Conservation (phyloP, 2,888 invertebrate genomes). For the Cybosia mesomella region DNA sequence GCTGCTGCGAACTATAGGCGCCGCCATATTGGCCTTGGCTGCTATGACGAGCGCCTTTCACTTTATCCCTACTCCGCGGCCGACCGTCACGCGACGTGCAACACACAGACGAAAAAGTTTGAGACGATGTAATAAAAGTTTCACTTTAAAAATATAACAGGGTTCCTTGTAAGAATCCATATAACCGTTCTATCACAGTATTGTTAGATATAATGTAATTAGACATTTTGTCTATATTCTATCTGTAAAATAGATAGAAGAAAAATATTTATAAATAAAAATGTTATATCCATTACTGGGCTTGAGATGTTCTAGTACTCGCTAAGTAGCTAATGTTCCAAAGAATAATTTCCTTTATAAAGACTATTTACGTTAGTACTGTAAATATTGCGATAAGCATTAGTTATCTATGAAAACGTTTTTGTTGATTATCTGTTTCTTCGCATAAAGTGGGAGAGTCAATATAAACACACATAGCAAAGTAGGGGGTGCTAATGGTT, state of each 20-base stretch:
- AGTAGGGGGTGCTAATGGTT: too few relatives aligned
- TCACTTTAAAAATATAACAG: conserved; percentile 62
- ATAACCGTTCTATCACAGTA: conserved; percentile 41
- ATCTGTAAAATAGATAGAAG: conserved; percentile 47
- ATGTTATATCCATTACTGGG: conserved; percentile 48
- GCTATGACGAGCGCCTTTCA: too few relatives aligned
- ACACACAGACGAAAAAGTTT: too few relatives aligned
- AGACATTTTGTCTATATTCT: conserved; percentile 47
- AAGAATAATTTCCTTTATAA: conserved; percentile 24
- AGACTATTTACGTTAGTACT: conserved; percentile 41
- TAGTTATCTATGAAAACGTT: conserved; percentile 35
- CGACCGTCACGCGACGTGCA: too few relatives aligned
- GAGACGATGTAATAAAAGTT: too few relatives aligned
- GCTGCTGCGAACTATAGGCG: too few relatives aligned
- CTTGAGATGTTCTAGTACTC: conserved; percentile 53
- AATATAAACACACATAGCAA: conserved; percentile 24
- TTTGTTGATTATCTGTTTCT: conserved; percentile 31
- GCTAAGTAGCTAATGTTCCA: conserved; percentile 35
- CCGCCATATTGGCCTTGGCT: too few relatives aligned
- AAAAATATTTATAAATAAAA: conserved; percentile 41
- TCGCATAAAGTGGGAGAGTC: conserved; percentile 28
- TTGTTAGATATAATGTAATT: conserved; percentile 39
- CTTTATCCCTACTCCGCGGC: too few relatives aligned
- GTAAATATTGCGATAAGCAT: conserved; percentile 58
- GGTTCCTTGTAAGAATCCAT: conserved; percentile 65